Evolutionary conservation across 2,113 vertebrate genomes (phyloP).

Genomic region (Gobiocypris rarus): DNA sequence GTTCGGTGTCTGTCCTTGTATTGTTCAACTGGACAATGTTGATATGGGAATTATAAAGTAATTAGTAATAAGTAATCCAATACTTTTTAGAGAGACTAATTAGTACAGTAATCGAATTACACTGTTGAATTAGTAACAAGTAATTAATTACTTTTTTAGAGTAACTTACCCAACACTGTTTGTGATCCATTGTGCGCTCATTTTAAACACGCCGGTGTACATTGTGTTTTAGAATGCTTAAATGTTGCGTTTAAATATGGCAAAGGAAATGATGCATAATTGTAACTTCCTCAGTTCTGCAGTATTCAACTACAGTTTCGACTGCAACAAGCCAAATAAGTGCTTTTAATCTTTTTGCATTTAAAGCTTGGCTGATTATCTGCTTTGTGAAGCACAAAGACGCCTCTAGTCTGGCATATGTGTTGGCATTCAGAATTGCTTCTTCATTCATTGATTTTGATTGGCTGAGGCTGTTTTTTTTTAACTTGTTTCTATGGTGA

Average conservation of each 20-base stretch:
- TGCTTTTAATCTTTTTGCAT: not conserved
- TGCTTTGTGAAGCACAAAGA: not conserved
- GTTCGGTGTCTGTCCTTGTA: too few relatives aligned
- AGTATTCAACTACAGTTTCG: not conserved
- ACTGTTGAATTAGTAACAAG: too few relatives aligned
- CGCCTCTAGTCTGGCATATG: not conserved
- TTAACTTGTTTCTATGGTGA: conserved; percentile 9
- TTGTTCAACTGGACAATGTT: too few relatives aligned
- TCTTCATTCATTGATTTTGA: not conserved
- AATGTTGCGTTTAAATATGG: conserved; percentile 14
- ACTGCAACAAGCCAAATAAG: not conserved
- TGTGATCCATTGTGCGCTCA: not conserved
- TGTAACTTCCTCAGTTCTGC: not conserved
- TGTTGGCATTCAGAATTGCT: not conserved
- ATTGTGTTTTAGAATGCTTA: not conserved
- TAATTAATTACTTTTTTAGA: too few relatives aligned
- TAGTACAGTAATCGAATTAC: too few relatives aligned
- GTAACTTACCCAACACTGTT: not conserved
- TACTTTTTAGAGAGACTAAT: too few relatives aligned
- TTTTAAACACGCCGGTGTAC: not conserved
- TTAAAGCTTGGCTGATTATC: conserved; percentile 2
- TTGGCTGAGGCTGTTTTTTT: not conserved
- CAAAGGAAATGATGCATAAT: not conserved
- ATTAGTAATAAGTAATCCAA: too few relatives aligned
- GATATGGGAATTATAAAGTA: too few relatives aligned